Conservation (phyloP, 1,140 invertebrate species). For the Papilio helenus region DNA sequence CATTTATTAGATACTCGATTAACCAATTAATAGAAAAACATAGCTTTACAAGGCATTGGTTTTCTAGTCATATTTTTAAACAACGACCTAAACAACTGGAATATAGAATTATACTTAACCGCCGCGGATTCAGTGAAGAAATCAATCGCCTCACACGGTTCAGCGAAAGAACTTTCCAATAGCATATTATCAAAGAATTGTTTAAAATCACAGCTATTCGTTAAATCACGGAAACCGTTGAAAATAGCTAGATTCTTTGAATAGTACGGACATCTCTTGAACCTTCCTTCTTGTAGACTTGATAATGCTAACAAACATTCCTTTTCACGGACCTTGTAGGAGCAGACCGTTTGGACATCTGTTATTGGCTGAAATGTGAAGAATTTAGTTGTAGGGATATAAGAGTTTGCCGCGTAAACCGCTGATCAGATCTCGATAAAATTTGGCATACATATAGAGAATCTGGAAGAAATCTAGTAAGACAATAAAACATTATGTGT, state of each 20-base stretch:
- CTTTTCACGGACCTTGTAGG: neutral
- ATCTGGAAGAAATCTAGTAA: too few relatives aligned
- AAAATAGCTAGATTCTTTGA: neutral
- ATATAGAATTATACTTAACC: neutral
- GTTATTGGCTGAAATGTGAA: neutral
- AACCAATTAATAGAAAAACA: neutral
- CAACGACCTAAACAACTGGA: neutral
- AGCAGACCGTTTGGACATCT: neutral
- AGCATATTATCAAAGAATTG: neutral
- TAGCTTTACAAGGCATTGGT: neutral
- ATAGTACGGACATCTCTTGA: neutral
- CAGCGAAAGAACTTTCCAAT: neutral
- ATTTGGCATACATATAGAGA: too few relatives aligned
- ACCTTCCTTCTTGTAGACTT: neutral
- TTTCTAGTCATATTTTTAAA: neutral
- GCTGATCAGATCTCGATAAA: too few relatives aligned
- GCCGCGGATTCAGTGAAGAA: neutral
- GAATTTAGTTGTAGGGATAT: too few relatives aligned
- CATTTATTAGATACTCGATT: neutral
- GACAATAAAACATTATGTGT: too few relatives aligned
- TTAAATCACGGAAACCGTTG: neutral
- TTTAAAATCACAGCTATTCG: neutral
- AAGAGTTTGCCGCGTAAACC: too few relatives aligned
- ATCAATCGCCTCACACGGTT: conserved; percentile 3
- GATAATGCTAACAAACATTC: neutral